These are phyloP conservation scores for Condylura cristata DNA, from an alignment of 2,113 vertebrate genomes.

Conservation along the genomic window DNA sequence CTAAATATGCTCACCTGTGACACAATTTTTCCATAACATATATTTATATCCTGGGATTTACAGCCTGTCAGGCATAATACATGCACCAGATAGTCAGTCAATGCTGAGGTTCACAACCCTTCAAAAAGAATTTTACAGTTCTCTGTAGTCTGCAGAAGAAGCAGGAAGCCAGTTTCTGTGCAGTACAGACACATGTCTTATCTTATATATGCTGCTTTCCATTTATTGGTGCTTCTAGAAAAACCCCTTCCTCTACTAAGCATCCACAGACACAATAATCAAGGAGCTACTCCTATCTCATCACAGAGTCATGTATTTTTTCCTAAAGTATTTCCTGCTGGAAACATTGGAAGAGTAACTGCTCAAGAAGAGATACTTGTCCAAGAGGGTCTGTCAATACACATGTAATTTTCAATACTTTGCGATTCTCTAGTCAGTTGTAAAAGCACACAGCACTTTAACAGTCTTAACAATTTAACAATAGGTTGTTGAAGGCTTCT, in stretches of 20 bases:
- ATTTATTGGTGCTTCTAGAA: neutral
- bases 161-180: neutral
- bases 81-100: neutral
- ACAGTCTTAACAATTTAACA: neutral
- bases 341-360: neutral
- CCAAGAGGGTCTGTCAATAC: neutral
- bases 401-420: neutral
- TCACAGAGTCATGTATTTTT: conserved; percentile 3
- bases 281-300: neutral
- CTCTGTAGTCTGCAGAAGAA: neutral
- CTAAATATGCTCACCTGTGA: neutral
- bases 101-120: neutral
- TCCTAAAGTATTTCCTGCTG: neutral
- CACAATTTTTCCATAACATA: neutral
- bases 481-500: neutral
- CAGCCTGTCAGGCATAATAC: neutral
- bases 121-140: conserved; percentile 8
- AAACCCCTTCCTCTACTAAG: neutral
- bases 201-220: neutral
- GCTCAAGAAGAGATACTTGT: neutral
- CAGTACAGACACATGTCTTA: neutral
- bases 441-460: neutral
- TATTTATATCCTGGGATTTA: neutral
- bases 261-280: neutral
- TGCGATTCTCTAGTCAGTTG: neutral